Base-by-base conservation (phyloP, 2,113 vertebrate species). In the Gopherus flavomarginatus region DNA sequence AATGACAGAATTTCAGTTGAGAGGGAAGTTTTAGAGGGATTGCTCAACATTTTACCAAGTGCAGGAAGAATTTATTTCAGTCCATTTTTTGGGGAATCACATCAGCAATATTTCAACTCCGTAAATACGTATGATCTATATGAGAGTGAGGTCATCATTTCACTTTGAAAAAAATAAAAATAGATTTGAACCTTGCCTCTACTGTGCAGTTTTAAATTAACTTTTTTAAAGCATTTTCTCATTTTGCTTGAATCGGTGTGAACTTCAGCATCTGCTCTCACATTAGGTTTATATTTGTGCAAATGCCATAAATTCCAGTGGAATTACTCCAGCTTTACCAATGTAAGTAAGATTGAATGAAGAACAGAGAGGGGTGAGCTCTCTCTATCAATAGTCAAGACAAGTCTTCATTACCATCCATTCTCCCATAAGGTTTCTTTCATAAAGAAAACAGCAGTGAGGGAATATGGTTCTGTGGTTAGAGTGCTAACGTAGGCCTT, bases 11-110 rank as follows among this genome's bases (percentile, higher is more conserved):
- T 81, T 95, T 87, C 72, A 78, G n/a, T 22, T 97, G 92, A 85
- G 44, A 90, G 38, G 44, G 65, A 87, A 92, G 92, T 92, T 90
- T 52, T 26, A 79, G 17, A 42, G 14, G 52, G 69, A 93, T 57
- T 44, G 49, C 87, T 96, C 26, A 49, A 75, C 47, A 13, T 95
- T 89, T 93, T 22, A 87, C 72, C 14, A 72, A 90, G 53, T 65
- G 83, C 81, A 83, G 92, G 47, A 75, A 75, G 94, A 96, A 94
- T 13, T 82, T 42, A 89, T 83, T 92, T 95, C 91, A 93, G n/a
- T 16, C 77, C 89, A 47, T 95, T 50, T 72, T 94, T 77, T 78
- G 5, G 91, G 83, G 21, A 97, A 97, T 90, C 95, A 91, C 53
- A 83, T 92, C 85, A 72, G 86, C 87, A 90, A 38, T 75, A 6